phyloP scores from a whole-genome alignment of 2,797 vertebrate species.

The Acanthurus leucopareius region DNA sequence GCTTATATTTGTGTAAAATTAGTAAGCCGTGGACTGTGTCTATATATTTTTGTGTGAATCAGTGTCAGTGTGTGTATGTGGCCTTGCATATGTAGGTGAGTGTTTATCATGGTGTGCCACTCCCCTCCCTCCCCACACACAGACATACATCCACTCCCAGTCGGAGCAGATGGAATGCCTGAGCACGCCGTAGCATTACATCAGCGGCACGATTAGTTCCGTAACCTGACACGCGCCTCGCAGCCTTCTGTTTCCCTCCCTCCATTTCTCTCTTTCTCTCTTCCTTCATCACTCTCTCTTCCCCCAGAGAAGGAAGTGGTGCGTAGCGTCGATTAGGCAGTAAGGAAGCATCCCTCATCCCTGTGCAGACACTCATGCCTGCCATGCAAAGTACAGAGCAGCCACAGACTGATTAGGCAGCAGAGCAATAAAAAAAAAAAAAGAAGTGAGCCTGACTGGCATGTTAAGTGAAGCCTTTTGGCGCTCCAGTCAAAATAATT shows the following conservation, averaged over 20 bases:
- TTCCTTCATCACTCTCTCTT: conserved; percentile 34
- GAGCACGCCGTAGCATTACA: conserved; percentile 76
- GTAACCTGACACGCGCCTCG: conserved; percentile 77
- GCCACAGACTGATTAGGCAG: conserved; percentile 72
- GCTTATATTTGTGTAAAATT: conserved; percentile 1
- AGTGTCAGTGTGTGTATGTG: conserved; percentile 21
- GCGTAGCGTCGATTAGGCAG: conserved; percentile 75
- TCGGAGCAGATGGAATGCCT: conserved; percentile 81
- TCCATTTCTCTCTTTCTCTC: conserved; percentile 12
- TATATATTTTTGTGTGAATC: not conserved
- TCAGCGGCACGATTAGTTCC: conserved; percentile 78
- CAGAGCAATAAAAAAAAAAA: conserved; percentile 62
- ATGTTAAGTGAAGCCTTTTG: conserved; percentile 76
- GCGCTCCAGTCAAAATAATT: conserved; percentile 76
- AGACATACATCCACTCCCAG: conserved; percentile 17
- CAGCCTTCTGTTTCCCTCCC: conserved; percentile 40
- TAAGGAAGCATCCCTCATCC: conserved; percentile 79
- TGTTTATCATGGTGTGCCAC: conserved; percentile 22
- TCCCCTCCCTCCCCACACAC: not conserved
- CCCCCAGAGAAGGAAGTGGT: conserved; percentile 72
- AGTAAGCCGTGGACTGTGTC: not conserved
- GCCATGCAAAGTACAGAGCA: conserved; percentile 74
- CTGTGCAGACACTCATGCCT: conserved; percentile 66
- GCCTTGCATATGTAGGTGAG: conserved; percentile 34
- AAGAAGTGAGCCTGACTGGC: conserved; percentile 72